Percentiles rank a stretch among this genome's conserved stretches.
phyloP scores from a whole-genome alignment of 1,140 invertebrate species.

The Dolichoris vasculosae region DNA sequence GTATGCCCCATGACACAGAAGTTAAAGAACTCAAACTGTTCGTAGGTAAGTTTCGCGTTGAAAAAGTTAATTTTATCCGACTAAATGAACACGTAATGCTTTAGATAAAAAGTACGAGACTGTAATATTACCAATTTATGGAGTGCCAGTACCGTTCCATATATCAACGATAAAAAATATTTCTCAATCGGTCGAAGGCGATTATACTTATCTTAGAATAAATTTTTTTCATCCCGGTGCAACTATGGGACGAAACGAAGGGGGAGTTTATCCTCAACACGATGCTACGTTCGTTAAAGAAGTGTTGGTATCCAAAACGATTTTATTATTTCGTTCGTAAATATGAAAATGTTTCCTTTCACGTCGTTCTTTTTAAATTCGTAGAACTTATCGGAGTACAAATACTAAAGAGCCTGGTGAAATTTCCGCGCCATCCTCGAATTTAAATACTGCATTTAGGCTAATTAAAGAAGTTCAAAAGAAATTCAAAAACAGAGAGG shows the following conservation, averaged over 20 bases:
- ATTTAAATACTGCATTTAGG: conserved; percentile 96
- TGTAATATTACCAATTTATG: conserved; percentile 96
- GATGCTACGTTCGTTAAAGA: conserved; percentile 99
- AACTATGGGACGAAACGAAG: conserved; percentile 94
- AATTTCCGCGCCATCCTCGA: conserved; percentile 94
- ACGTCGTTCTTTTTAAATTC: conserved; percentile 40
- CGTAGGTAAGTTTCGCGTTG: conserved; percentile 82
- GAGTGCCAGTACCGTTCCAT: conserved; percentile 96
- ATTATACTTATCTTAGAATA: conserved; percentile 98
- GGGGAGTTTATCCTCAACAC: conserved; percentile 91
- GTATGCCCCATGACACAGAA: conserved; percentile 95
- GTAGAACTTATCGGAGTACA: conserved; percentile 96
- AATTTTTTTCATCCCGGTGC: conserved; percentile 99
- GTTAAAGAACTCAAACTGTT: conserved; percentile 95
- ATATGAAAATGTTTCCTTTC: conserved; percentile 40
- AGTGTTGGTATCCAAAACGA: conserved; percentile 81
- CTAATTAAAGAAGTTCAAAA: conserved; percentile 99
- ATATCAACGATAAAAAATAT: conserved; percentile 99
- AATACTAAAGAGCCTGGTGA: conserved; percentile 99
- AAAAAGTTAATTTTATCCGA: not conserved
- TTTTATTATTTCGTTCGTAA: too few species aligned
- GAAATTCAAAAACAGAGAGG: conserved; percentile 97
- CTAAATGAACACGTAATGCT: conserved; percentile 59
- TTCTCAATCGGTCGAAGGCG: conserved; percentile 97
- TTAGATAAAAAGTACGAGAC: conserved; percentile 97